Conservation (phyloP, 2,797 vertebrate species). For the Chelidonichthys spinosus region DNA sequence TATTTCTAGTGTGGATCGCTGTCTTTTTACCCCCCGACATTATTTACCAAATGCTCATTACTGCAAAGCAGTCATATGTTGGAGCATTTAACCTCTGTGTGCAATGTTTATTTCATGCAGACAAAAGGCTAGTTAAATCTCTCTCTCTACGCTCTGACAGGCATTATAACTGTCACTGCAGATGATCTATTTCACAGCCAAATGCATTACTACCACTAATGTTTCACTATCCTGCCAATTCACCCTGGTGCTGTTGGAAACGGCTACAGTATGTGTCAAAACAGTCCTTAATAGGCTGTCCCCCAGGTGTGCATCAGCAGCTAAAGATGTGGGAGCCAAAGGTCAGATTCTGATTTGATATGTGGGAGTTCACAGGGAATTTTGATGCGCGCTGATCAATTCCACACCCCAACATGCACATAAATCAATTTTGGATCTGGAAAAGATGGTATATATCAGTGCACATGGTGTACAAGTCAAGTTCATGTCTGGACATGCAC, state of each 20-base stretch:
- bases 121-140: conserved; percentile 80
- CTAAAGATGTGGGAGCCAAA: conserved; percentile 84
- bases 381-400: conserved; percentile 89
- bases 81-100: conserved; percentile 75
- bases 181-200: conserved; percentile 75
- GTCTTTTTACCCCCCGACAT: conserved; percentile 15
- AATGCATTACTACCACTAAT: conserved; percentile 76
- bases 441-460: conserved; percentile 51
- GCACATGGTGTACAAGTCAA: conserved; percentile 20
- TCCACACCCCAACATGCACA: conserved; percentile 81
- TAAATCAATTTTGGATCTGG: conserved; percentile 87
- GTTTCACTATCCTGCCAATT: conserved; percentile 76
- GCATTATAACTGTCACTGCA: conserved; percentile 74
- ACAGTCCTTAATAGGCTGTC: conserved; percentile 71
- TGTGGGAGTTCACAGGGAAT: conserved; percentile 81
- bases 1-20: conserved; percentile 3
- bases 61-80: conserved; percentile 69
- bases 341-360: conserved; percentile 86
- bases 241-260: conserved; percentile 68
- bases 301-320: conserved; percentile 81
- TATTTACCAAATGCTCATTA: conserved; percentile 56
- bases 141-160: conserved; percentile 69
- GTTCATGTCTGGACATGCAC: conserved; percentile 54
- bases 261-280: conserved; percentile 74
- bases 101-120: conserved; percentile 79